Conservation (phyloP, 2,888 invertebrate genomes). For the Girardia tigrina region DNA sequence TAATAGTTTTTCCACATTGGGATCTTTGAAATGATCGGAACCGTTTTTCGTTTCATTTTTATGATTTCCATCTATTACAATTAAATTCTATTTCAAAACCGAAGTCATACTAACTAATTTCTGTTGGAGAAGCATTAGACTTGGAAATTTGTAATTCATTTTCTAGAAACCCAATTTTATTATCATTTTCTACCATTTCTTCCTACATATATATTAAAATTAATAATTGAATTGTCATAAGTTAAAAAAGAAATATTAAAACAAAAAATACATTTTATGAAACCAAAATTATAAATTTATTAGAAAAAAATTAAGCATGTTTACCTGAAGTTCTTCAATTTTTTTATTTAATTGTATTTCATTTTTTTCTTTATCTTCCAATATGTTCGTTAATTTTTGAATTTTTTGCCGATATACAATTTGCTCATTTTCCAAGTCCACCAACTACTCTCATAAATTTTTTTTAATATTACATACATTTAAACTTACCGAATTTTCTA, state of each 20-base stretch:
- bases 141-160: background rate
- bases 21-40: background rate
- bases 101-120: background rate
- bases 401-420: background rate
- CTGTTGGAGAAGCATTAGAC: background rate
- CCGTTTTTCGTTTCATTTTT: background rate
- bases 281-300: background rate
- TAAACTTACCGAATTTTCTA: background rate
- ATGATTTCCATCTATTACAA: background rate
- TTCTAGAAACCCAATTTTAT: background rate
- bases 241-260: background rate
- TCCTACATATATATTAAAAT: background rate
- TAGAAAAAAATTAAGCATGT: background rate
- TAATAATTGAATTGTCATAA: background rate
- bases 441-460: background rate
- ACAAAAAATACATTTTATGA: background rate
- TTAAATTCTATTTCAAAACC: background rate
- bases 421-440: background rate
- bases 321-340: background rate
- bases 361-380: slow-evolving; percentile 5
- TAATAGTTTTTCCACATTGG: background rate
- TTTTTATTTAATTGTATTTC: background rate
- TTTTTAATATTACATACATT: background rate
- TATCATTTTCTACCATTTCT: background rate
- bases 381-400: background rate